phyloP scores from a whole-genome alignment of 2,797 vertebrate species.

The Arctocebus calabarensis region DNA sequence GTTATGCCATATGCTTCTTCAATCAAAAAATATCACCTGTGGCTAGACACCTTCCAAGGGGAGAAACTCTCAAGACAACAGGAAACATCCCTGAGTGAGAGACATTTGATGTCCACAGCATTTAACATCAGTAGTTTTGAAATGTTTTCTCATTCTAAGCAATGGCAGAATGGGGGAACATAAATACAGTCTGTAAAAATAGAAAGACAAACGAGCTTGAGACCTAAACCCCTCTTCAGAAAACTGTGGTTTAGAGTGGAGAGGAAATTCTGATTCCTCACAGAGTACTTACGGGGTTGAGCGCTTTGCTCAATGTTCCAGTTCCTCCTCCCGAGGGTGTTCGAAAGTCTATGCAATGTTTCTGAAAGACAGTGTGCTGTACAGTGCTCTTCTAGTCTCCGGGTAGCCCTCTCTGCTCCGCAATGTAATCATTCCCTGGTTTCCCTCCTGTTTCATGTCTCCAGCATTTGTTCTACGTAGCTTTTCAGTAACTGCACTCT shows the following conservation, averaged over 20 bases:
- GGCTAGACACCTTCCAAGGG: slow-evolving; percentile 91
- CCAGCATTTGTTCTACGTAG: background rate
- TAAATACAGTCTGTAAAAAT: slow-evolving; percentile 86
- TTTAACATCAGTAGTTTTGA: slow-evolving; percentile 89
- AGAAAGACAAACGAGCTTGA: slow-evolving; percentile 83
- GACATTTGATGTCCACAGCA: slow-evolving; percentile 90
- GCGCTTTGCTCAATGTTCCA: slow-evolving; percentile 36
- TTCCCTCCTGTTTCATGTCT: slow-evolving; percentile 17
- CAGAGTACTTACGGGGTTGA: slow-evolving; percentile 74
- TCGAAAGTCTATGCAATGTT: background rate
- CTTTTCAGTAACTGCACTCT: background rate
- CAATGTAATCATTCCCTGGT: background rate
- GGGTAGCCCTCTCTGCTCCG: background rate
- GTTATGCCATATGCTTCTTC: slow-evolving; percentile 88
- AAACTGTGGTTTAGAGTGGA: slow-evolving; percentile 87
- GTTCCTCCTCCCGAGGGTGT: slow-evolving; percentile 17
- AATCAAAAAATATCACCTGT: slow-evolving; percentile 90
- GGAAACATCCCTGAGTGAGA: slow-evolving; percentile 86
- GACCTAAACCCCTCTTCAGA: slow-evolving; percentile 84
- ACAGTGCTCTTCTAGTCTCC: background rate
- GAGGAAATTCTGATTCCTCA: slow-evolving; percentile 92
- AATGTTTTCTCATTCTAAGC: slow-evolving; percentile 89
- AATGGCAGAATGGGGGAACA: slow-evolving; percentile 72
- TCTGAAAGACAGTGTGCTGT: background rate
- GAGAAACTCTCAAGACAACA: slow-evolving; percentile 85